Conservation (phyloP, 1,140 invertebrate genomes). For the Probaryconus sp. region DNA sequence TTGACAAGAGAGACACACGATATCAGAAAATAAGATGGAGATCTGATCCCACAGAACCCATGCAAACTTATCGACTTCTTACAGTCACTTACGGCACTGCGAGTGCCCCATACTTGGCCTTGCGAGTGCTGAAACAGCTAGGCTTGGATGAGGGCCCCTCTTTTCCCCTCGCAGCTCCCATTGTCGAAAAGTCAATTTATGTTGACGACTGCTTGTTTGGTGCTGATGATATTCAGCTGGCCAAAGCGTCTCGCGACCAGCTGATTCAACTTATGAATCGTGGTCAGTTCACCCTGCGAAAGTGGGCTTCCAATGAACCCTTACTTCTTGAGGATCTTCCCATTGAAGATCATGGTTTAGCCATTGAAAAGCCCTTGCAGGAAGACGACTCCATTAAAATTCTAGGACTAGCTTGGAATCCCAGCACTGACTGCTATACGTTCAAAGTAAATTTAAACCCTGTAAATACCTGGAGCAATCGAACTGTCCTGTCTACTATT, state of each 20-base stretch:
- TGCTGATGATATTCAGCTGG: neutral
- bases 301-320: slow-evolving; percentile 12
- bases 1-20: slow-evolving; percentile 1
- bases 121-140: slow-evolving; percentile 67
- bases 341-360: neutral
- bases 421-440: neutral
- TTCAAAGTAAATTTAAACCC: too few species aligned
- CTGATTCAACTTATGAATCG: neutral
- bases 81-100: slow-evolving; percentile 26
- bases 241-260: neutral
- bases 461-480: too few species aligned
- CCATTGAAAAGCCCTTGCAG: neutral
- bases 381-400: neutral
- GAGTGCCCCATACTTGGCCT: slow-evolving; percentile 69
- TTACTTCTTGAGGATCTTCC: neutral
- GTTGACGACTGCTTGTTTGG: slow-evolving; percentile 20
- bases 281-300: slow-evolving; percentile 5
- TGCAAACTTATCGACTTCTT: neutral
- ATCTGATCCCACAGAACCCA: neutral
- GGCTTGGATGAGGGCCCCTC: slow-evolving; percentile 61
- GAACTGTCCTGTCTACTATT: neutral
- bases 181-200: neutral
- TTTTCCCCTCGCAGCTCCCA: slow-evolving; percentile 51
- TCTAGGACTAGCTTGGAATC: neutral
- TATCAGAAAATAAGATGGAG: slow-evolving; percentile 23